phyloP scores from a whole-genome alignment of 2,113 vertebrate genomes.

The Passer montanus region DNA sequence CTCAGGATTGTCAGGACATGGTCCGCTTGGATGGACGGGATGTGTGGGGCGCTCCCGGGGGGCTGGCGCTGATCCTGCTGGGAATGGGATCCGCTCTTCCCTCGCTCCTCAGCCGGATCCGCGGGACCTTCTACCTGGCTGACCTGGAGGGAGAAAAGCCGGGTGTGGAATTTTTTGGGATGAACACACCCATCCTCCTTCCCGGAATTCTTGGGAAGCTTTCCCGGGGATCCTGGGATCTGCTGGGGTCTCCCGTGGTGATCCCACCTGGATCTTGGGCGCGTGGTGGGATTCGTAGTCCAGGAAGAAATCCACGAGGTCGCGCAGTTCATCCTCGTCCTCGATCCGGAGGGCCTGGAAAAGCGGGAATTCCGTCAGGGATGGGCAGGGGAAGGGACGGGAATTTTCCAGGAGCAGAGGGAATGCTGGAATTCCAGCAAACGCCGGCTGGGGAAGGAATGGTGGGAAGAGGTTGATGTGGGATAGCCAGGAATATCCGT shows the following conservation, averaged over 20 bases:
- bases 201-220: no score
- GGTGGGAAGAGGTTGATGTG: background rate
- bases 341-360: background rate
- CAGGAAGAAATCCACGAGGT: constrained; percentile 32
- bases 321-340: background rate
- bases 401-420: background rate
- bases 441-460: accelerated
- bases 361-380: background rate
- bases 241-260: background rate
- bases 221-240: background rate
- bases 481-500: accelerated
- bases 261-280: background rate
- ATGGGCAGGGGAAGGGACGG: no score
- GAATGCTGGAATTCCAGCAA: accelerated
- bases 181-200: accelerated
- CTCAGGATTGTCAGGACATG: constrained; percentile 2
- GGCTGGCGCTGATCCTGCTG: background rate
- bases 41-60: background rate
- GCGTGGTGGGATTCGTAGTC: background rate
- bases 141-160: background rate
- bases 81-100: accelerated
- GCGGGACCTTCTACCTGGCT: background rate
- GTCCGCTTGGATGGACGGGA: background rate
- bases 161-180: background rate
- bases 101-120: background rate